These are phyloP conservation scores for Lycophotia porphyrea DNA, from an alignment of 2,888 invertebrate genomes.

Conservation along the genomic window DNA sequence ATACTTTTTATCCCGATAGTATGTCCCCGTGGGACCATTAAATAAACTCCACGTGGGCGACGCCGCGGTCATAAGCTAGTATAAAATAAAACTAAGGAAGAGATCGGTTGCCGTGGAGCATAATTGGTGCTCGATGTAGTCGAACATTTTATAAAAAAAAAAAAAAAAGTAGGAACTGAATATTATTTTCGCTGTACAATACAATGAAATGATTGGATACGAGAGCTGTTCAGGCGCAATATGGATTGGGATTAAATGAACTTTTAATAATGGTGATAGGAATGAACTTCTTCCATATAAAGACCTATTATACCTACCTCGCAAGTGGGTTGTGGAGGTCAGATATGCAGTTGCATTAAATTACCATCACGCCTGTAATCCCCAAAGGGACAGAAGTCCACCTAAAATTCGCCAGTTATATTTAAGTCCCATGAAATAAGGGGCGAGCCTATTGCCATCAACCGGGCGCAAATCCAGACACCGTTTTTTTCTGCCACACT, in stretches of 20 bases:
- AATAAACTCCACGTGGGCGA: too few species aligned
- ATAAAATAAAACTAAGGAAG: conserved; percentile 25
- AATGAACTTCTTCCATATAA: neutral
- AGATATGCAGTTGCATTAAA: neutral
- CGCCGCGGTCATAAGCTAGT: too few species aligned
- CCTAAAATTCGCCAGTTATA: too few species aligned
- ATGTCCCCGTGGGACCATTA: too few species aligned
- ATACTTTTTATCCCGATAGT: too few species aligned
- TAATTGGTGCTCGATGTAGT: conserved; percentile 50
- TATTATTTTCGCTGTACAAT: conserved; percentile 41
- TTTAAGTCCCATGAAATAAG: too few species aligned
- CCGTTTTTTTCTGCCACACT: too few species aligned
- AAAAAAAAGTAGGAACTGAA: conserved; percentile 34
- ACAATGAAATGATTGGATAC: conserved; percentile 30
- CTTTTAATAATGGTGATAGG: neutral
- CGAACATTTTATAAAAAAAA: conserved; percentile 24
- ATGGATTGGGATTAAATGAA: conserved; percentile 12
- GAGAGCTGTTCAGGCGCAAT: neutral
- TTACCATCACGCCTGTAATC: too few species aligned
- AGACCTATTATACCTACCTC: too few species aligned
- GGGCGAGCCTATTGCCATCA: too few species aligned
- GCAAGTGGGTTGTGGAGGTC: neutral
- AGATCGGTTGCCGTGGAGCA: conserved; percentile 18
- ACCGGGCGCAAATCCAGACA: too few species aligned
- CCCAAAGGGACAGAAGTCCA: too few species aligned